Evolutionary conservation across 2,888 invertebrate genomes (phyloP), one percentile per base, ranked within the genome.

Genomic region (Gymnoscelis rufifasciata): DNA sequence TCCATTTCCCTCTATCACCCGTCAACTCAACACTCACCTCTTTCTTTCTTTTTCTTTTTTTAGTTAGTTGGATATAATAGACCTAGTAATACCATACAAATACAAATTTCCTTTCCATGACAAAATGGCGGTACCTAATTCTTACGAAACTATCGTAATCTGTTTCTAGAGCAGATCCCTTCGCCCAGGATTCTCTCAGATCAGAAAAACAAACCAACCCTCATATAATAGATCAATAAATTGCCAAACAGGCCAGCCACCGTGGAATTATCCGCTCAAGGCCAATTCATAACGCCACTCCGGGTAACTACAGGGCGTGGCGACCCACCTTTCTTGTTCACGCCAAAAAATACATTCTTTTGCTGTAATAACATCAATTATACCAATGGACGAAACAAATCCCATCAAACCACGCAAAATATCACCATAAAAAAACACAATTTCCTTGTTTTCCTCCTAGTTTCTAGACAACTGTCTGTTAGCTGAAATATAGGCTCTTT

Each of bases 261-360:
- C 14, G 26, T 14, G 14, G 14, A 33, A 33, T n/a, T 31, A 14
- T 33, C 15, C 14, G 8, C 15, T 6, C 10, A 78, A 77, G 74
- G 76, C 62, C 68, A 53, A 65, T 62, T 52, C 60, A 64, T 72
- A 68, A 65, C 63, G 57, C 54, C 52, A 49, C 27, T 43, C 55
- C 38, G 51, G 59, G 19, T 35, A 63, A 62, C 53, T 52, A 31
- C 56, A 47, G 64, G 78, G 78, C 66, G 74, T 67, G 76, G 74
- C 57, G 47, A 48, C 66, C 66, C 63, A 69, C 76, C 72, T 74
- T 67, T 68, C 60, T 63, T 66, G 35, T 35, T 19, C 63, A 62
- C 59, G 58, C 55, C 51, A 41, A 42, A 45, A 47, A 45, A 39
- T 43, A 46, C 41, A 47, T 41, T 41, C 28, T 23, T 38, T 44